These are phyloP conservation scores for Hypercompe scribonia DNA, from an alignment of 2,888 invertebrate genomes.

Conservation along the genomic window DNA sequence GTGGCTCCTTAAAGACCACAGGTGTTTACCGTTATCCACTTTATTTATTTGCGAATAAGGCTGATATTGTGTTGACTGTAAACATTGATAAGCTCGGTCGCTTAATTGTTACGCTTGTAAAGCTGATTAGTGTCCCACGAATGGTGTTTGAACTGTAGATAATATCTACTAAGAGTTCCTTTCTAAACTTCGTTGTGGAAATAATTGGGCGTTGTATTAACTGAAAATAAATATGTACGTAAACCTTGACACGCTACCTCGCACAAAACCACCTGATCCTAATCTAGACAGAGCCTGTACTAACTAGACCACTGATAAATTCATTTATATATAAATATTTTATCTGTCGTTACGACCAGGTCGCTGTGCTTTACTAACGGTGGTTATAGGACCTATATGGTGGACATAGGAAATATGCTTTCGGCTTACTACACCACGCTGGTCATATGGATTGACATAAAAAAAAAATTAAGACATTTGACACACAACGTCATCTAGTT, in stretches of 20 bases:
- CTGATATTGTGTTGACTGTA: neutral
- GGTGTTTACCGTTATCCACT: no score
- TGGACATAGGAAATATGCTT: no score
- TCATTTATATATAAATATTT: neutral
- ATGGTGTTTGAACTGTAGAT: neutral
- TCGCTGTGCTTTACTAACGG: no score
- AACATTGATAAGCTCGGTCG: neutral
- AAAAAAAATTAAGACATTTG: no score
- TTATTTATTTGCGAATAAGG: neutral
- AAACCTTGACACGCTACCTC: neutral
- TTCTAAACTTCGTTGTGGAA: neutral
- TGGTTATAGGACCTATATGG: no score
- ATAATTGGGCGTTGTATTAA: neutral
- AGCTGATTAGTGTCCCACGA: constrained; percentile 2
- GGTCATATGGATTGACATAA: no score
- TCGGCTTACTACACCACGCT: no score
- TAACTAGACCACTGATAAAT: neutral
- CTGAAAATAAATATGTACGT: neutral
- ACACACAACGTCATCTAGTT: no score
- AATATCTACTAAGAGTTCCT: neutral
- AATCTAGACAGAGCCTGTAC: neutral
- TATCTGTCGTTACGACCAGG: no score
- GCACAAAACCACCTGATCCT: neutral
- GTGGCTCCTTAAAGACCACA: no score
- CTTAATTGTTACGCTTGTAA: constrained; percentile 5